Conservation (phyloP, 2,797 vertebrate genomes). For the Coregonus sp. region DNA sequence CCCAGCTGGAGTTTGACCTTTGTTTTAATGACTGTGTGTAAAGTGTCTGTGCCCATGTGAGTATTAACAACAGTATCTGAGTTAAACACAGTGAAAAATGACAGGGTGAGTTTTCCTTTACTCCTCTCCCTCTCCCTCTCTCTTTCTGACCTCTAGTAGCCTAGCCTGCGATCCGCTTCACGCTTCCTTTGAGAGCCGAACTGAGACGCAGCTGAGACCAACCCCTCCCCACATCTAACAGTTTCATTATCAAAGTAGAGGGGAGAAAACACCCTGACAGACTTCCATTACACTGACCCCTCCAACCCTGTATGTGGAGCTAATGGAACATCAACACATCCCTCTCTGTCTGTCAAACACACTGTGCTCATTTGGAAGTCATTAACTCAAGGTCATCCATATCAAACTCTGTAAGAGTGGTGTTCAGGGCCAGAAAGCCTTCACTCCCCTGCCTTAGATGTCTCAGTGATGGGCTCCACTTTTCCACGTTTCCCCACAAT, state of each 20-base stretch:
- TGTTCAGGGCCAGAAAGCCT: slow-evolving; percentile 64
- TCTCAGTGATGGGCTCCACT: slow-evolving; percentile 65
- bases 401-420: slow-evolving; percentile 60
- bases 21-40: no score
- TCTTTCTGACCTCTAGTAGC: slow-evolving; percentile 1
- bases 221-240: background rate
- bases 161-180: background rate
- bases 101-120: slow-evolving; percentile 3
- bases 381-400: slow-evolving; percentile 73
- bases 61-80: background rate
- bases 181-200: background rate
- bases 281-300: slow-evolving; percentile 18
- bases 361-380: slow-evolving; percentile 65
- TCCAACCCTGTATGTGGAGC: slow-evolving; percentile 21
- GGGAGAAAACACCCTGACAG: slow-evolving; percentile 7
- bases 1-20: slow-evolving; percentile 11
- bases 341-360: background rate
- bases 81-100: background rate
- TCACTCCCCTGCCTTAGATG: slow-evolving; percentile 63
- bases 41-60: background rate
- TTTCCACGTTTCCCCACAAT: slow-evolving; percentile 58
- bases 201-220: background rate
- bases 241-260: background rate
- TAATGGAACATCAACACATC: slow-evolving; percentile 25
- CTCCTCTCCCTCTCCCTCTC: background rate